Base-by-base conservation (phyloP, 2,113 vertebrate species). In the Nettapus auritus region DNA sequence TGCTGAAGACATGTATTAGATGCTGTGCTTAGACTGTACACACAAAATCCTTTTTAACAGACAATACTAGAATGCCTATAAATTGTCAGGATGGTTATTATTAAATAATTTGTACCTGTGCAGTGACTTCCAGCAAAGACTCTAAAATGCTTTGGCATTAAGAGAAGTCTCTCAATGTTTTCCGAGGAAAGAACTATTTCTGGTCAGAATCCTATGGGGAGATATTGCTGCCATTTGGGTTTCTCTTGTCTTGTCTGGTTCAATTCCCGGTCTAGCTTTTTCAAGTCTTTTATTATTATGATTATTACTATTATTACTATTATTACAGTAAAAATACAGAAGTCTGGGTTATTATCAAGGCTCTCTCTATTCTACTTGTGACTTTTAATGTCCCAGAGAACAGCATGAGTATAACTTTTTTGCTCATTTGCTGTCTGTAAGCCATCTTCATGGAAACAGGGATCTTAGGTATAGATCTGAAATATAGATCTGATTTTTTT, bases 101-200 rank as follows among this genome's bases (percentile, higher is more conserved):
- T 91, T 67, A 92, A 94, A 82, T 87, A 79, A 85, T 92, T 94
- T 79, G 22, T 62, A 66, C 67, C n/a, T 80, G 22, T 76, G 40
- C 53, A 84, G 20, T 79, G 53, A 88, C 66, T 93, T 92, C 70
- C 77, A 93, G 73, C 50, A 76, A 93, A 89, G n/a, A 59, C 59
- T 90, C 18, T 59, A 89, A 88, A 93, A 81, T 55, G 64, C 28
- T 95, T 78, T 86, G 73, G 23, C 69, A 62, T 62, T 90, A 73
- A 84, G 53, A 53, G 57, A 89, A 84, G 9, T 8, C 31, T 80
- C 59, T 90, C 77, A 60, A 1, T 82, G 62, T 89, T 90, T 86
- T 52, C 62, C 85, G 69, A 86, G 36, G 42, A 70, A 92, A 75
- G 36, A 82, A 16, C 38, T 76, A 11, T 81, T 91, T 86, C 77